Base-by-base conservation (phyloP, 92 coral and sea anemone genomes). In the Isaurus tuberculatus region DNA sequence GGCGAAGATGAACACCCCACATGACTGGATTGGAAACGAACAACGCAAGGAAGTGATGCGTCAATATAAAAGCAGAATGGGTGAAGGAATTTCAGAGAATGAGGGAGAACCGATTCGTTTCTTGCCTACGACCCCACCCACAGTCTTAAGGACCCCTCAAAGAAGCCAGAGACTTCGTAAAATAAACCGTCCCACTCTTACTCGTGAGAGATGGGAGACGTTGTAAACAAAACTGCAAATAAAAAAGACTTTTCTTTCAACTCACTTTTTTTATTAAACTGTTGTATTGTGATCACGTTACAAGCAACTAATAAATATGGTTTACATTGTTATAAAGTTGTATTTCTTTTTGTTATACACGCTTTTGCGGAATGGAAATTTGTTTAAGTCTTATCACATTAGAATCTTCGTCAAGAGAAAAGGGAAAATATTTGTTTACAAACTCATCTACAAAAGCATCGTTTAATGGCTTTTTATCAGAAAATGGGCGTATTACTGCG, bases 401-500 rank as follows among this genome's bases (percentile, higher is more conserved):
- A 1, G n/a, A 23, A 44, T 20, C 3, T 53, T n/a, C n/a, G n/a
- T n/a, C n/a, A n/a, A n/a, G n/a, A n/a, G 28, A 66, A 27, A 79
- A 31, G 1, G 87, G 71, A 71, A 84, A 84, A 34, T 73, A 65
- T 15, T 74, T 79, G 30, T 57, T 79, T 26, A 91, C 86, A 88
- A 91, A 84, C 44, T 60, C 65, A 51, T 79, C 73, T 29, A 91
- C 95, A 26, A 72, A 74, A 29, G 58, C 44, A 66, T 89, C 95
- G 40, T 91, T 91, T 72, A 65, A 25, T 17, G 20, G 51, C 16
- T 81, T 84, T 68, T 87, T 75, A 13, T 43, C 84, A 34, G 75
- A 40, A 83, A 86, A 87, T 1, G 28, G 31, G 34, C 67, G 80
- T 46, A 88, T 86, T 49, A 88, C 85, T 25, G 80, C 48, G 22